phyloP scores from a whole-genome alignment of 2,888 invertebrate species.

The Ferrisia virgata region DNA sequence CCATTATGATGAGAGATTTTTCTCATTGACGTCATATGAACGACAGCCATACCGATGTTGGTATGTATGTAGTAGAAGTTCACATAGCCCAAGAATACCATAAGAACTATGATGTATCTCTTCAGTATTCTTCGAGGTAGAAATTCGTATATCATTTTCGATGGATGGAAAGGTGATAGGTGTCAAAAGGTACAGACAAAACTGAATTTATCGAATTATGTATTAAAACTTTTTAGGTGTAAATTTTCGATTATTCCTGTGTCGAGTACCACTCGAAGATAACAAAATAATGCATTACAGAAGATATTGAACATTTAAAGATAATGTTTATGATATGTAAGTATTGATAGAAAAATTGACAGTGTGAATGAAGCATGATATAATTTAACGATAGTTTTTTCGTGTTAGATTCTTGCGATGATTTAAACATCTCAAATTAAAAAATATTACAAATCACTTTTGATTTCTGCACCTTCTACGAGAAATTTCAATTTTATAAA shows the following conservation, averaged over 20 bases:
- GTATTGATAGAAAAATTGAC: too few species aligned
- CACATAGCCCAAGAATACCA: slow-evolving; percentile 1
- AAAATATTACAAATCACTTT: too few species aligned
- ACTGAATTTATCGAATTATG: background rate
- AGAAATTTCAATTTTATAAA: too few species aligned
- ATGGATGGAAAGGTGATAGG: background rate
- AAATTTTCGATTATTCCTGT: background rate
- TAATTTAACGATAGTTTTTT: too few species aligned
- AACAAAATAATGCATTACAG: background rate
- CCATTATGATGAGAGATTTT: background rate
- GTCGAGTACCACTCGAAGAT: background rate
- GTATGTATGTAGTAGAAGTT: background rate
- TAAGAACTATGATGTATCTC: background rate
- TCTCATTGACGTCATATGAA: background rate
- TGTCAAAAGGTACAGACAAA: background rate
- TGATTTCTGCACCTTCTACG: too few species aligned
- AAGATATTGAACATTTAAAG: background rate
- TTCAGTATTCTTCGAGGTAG: background rate
- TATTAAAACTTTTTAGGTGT: too few species aligned
- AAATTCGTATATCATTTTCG: background rate
- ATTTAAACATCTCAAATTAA: too few species aligned
- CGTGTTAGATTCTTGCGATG: too few species aligned
- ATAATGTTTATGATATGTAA: background rate
- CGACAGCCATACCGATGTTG: background rate
- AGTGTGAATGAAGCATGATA: background rate